Evolutionary conservation across 2,888 invertebrate genomes (phyloP).

Genomic region (Eupithecia tripunctaria): DNA sequence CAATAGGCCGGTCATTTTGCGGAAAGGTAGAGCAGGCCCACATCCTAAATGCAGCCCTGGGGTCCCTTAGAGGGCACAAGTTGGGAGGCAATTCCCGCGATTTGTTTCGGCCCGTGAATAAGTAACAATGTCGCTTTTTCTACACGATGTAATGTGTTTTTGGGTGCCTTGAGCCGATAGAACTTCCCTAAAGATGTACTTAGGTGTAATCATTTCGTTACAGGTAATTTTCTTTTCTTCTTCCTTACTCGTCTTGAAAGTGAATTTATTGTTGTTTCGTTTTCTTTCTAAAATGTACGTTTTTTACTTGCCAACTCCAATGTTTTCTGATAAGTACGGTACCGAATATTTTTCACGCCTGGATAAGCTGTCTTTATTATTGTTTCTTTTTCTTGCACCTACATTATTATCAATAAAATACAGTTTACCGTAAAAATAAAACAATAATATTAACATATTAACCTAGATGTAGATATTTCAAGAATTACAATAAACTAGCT

Average conservation of each 20-base stretch:
- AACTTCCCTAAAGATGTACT: constrained; percentile 12
- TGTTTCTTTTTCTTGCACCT: neutral
- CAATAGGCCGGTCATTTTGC: neutral
- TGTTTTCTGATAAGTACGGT: neutral
- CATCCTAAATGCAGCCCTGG: constrained; percentile 25
- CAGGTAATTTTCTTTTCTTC: constrained; percentile 11
- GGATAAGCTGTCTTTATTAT: neutral
- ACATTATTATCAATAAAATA: too few relatives aligned
- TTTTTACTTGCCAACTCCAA: constrained; percentile 3
- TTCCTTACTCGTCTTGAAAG: constrained; percentile 7
- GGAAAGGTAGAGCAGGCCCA: neutral
- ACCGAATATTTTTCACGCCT: constrained; percentile 3
- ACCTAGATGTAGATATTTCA: too few relatives aligned
- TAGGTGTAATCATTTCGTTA: neutral
- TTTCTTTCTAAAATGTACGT: neutral
- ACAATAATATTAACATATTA: too few relatives aligned
- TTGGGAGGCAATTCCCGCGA: constrained; percentile 29
- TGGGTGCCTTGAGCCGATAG: constrained; percentile 24
- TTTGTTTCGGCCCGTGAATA: constrained; percentile 33
- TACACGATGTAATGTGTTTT: constrained; percentile 30
- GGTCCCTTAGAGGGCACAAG: constrained; percentile 20
- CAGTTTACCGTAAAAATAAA: too few relatives aligned
- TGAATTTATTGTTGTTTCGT: constrained; percentile 6
- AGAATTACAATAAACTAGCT: too few relatives aligned
- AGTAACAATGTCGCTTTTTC: constrained; percentile 31